Conservation (phyloP, 2,797 vertebrate genomes). For the Erethizon dorsatum region DNA sequence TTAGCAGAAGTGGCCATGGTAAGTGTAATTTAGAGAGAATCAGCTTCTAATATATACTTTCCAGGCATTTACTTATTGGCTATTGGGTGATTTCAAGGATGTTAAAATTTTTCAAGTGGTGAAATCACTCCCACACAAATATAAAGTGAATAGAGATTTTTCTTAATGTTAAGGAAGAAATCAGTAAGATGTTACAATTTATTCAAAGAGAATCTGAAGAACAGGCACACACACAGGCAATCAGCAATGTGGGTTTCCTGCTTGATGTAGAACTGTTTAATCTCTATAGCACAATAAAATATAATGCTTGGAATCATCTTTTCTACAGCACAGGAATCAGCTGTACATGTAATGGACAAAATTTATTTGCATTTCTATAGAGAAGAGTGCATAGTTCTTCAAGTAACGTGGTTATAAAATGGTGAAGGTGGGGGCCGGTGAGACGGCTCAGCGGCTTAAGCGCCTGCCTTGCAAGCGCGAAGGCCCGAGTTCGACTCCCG, state of each 20-base stretch:
- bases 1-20: not conserved
- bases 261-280: slow-evolving; percentile 34
- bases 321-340: not conserved
- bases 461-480: too few species aligned
- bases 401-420: not conserved
- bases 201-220: not conserved
- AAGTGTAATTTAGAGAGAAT: not conserved
- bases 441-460: too few species aligned
- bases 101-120: slow-evolving; percentile 15
- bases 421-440: not conserved
- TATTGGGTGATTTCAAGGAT: not conserved
- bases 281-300: not conserved
- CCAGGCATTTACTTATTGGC: not conserved
- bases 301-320: slow-evolving; percentile 14
- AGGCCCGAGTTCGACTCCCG: too few species aligned
- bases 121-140: not conserved
- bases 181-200: not conserved
- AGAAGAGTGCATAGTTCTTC: not conserved
- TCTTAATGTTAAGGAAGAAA: slow-evolving; percentile 24
- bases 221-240: not conserved
- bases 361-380: slow-evolving; percentile 26
- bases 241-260: not conserved
- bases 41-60: not conserved
- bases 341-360: not conserved
- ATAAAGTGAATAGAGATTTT: not conserved